Base-by-base conservation (phyloP, 2,888 invertebrate genomes). In the Chrysomela aeneicollis region DNA sequence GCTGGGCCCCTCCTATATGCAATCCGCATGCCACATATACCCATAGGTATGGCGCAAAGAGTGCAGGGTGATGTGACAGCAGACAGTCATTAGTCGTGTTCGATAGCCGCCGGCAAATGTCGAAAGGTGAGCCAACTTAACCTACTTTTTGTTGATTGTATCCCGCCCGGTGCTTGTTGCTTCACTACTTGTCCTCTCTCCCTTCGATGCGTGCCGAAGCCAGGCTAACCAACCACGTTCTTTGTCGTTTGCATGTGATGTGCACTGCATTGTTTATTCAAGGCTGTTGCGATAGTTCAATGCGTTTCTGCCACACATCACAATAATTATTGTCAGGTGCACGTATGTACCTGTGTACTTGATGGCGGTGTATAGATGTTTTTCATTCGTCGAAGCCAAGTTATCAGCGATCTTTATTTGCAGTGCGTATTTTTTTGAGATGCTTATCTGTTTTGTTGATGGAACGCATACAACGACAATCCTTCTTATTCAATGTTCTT, bases 1-100 rank as follows among this genome's bases (percentile, higher is more conserved):
- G 87, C 87, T 85, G 84, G 79, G 80, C 81, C 82, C 82, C 82
- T 82, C 82, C 82, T 82, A 81, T 82, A 81, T 82, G 81, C 80
- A 82, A 81, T 82, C 82, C 82, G 82, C 82, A 82, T 81, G 82
- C 81, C 82, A 82, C 82, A 82, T 80, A 82, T 81, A 81, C 82
- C 82, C 81, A 80, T 82, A 82, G 81, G 81, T 82, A 82, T 80
- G 79, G 78, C 76, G 76, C 77, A 77, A 79, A 77, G 78, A 81
- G 80, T 81, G 80, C 78, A 80, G 81, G 81, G 79, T 79, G 79
- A 76, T 79, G 82, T 82, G 82, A 81, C 81, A 81, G 80, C 81
- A 81, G 82, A 81, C 81, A 81, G 80, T 82, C 82, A 82, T 82
- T 82, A 82, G 81, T 82, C 79, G 82, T 82, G 82, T 80, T 82